These are phyloP conservation scores for Pediacus dermestoides DNA, from an alignment of 2,888 invertebrate species.

Conservation along the genomic window DNA sequence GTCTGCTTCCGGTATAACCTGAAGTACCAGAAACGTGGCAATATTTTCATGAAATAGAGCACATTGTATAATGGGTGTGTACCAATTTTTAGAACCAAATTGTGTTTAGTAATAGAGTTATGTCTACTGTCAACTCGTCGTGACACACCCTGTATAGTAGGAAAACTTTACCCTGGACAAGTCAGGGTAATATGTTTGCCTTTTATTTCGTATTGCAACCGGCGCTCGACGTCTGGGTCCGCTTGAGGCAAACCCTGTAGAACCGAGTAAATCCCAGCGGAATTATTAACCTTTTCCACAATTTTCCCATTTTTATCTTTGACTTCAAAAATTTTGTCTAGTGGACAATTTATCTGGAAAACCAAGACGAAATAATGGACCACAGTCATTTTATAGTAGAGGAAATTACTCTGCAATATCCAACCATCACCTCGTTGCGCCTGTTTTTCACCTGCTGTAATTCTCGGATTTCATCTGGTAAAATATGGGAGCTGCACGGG, in stretches of 20 bases:
- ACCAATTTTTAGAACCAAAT: no score
- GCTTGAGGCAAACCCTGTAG: conserved; percentile 51
- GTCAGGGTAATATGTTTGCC: conserved; percentile 45
- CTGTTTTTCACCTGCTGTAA: conserved; percentile 47
- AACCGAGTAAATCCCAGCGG: conserved; percentile 58
- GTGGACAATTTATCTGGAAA: conserved; percentile 49
- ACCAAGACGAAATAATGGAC: not conserved
- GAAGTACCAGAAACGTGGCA: no score
- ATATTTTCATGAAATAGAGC: no score
- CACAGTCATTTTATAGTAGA: not conserved
- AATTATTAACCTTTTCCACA: conserved; percentile 59
- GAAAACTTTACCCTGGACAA: conserved; percentile 53
- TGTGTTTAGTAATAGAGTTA: no score
- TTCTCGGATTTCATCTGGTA: conserved; percentile 49
- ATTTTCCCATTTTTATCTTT: conserved; percentile 53
- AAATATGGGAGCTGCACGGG: conserved; percentile 57
- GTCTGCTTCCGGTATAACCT: no score
- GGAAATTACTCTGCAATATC: conserved; percentile 52
- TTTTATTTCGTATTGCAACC: conserved; percentile 46
- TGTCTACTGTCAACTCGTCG: no score
- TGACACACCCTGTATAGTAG: no score
- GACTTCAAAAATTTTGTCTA: conserved; percentile 52
- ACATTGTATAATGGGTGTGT: no score
- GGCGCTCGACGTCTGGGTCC: conserved; percentile 48
- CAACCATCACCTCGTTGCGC: conserved; percentile 55